A percentile compares a stretch with the other conserved stretches of the same genome.
Evolutionary conservation across 2,797 vertebrate species (phyloP).

Genomic region (Danionella dracula): DNA sequence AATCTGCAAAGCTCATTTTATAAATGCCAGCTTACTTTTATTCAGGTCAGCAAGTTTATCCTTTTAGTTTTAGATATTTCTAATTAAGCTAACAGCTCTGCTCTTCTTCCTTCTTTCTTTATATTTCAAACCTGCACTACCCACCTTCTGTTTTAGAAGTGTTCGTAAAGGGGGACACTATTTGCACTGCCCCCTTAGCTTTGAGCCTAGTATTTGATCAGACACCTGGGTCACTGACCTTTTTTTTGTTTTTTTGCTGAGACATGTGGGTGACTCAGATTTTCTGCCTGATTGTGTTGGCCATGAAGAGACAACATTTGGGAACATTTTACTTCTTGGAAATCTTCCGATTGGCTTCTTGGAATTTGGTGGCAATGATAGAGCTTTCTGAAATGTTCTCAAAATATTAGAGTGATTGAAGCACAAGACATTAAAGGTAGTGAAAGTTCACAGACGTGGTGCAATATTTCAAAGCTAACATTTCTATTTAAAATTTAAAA

Average conservation of each 20-base stretch:
- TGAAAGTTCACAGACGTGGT: too few relatives aligned
- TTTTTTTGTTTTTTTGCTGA: not conserved
- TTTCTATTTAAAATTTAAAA: too few relatives aligned
- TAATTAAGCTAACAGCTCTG: constrained; percentile 89
- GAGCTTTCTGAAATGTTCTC: not conserved
- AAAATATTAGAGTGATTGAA: too few relatives aligned
- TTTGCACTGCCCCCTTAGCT: constrained; percentile 25
- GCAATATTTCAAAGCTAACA: too few relatives aligned
- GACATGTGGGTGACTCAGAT: not conserved
- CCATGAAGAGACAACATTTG: not conserved
- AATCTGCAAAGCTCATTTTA: constrained; percentile 42
- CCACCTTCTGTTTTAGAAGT: constrained; percentile 34
- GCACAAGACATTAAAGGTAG: too few relatives aligned
- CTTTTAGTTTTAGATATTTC: constrained; percentile 66
- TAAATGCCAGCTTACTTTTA: constrained; percentile 25
- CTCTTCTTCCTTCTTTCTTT: constrained; percentile 56
- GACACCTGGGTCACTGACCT: not conserved
- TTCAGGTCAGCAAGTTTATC: constrained; percentile 59
- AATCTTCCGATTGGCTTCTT: constrained; percentile 1
- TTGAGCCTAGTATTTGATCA: constrained; percentile 20
- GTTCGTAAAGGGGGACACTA: constrained; percentile 23
- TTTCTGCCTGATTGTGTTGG: not conserved
- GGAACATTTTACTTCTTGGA: constrained; percentile 1
- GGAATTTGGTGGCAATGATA: constrained; percentile 6
- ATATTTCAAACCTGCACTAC: constrained; percentile 63